Evolutionary conservation across 2,113 vertebrate species (phyloP), one percentile per base, ranked within the genome.

Genomic region (Hippolais icterina): DNA sequence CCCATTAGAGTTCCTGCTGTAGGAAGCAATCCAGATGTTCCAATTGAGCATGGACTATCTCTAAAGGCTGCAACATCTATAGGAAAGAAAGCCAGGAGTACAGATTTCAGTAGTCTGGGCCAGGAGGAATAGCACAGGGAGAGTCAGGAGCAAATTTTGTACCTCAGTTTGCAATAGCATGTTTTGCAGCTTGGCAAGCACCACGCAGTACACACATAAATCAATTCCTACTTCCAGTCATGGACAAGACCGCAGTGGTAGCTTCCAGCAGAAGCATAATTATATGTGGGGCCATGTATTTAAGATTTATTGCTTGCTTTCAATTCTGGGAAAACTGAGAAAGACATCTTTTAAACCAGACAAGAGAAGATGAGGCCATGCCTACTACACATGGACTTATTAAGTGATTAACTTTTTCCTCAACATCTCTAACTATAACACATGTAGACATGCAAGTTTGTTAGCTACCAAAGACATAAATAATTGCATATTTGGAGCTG

Each of bases 11-110:
- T 29, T 89, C 42, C 47, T 70, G 54, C 35, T 68, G 20, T 10
- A 87, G 61, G 41, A 96, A 93, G 65, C n/a, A 84, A 78, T 52
- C 56, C 57, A 79, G 87, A 68, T 81, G 46, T 83, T 87, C 71
- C 44, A 81, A 4, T 1, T 42, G 52, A 63, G 46, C 15, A 41
- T 16, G n/a, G 66, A 50, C 39, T 77, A 71, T 7, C 76, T 83
- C n/a, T 64, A 80, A 76, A 90, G 35, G 77, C 64, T 93, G 31
- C 39, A 78, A 69, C 16, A 82, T 63, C 27, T 49, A 35, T 6
- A 64, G 53, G 44, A 81, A 47, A 77, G 63, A 28, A 53, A 83
- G 59, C 20, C 89, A 79, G n/a, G 12, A 81, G 23, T 23, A 69
- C 5, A 50, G 29, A 83, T 63, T 65, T 65, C 54, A 69, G 50